Base-by-base conservation (phyloP, 2,797 vertebrate species). In the Amphiprion clarkii region DNA sequence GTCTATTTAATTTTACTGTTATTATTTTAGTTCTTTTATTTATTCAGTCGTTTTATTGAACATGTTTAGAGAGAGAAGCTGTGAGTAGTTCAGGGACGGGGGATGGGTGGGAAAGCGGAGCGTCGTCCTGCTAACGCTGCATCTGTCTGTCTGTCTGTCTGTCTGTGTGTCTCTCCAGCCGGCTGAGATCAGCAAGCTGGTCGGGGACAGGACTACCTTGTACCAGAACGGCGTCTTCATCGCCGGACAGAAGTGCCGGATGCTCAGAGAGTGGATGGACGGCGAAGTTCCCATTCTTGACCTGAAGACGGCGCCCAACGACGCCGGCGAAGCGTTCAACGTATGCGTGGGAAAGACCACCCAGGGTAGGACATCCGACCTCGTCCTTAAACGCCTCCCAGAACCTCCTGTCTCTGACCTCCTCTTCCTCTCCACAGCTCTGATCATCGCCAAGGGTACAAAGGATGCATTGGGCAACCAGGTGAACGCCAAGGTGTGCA, bases 221-320 rank as follows among this genome's bases (percentile, higher is more conserved):
- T 0, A 0, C 5, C 48, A 52, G 2, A 3, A 1, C 0, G 84
- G 87, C 0, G 14, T 0, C 0, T 0, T 0, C 5, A 6, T 88
- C 2, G 40, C 0, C 0, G 78, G 78, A 0, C 1, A 0, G 0
- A 58, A 64, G 49, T 82, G 62, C 59, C 36, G 48, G 19, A 0
- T 87, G 39, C 5, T 89, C 17, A 12, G 16, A 1, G 67, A 86
- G 6, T 67, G 4, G 0, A 77, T 57, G 72, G 70, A 79, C 0
- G 0, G 0, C 0, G 0, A 23, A 23, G 23, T 16, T 2, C 8
- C 0, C 53, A 0, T 2, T 0, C 0, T 86, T 46, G 19, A 70
- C 40, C 0, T 84, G 5, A 88, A 81, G 67, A 61, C 66, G 0
- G 2, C 9, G 0, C 3, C 8, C 1, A 33, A 66, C 0, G 16